These are phyloP conservation scores for Sebastolobus altivelis DNA, from an alignment of 2,797 vertebrate species.

Conservation along the genomic window DNA sequence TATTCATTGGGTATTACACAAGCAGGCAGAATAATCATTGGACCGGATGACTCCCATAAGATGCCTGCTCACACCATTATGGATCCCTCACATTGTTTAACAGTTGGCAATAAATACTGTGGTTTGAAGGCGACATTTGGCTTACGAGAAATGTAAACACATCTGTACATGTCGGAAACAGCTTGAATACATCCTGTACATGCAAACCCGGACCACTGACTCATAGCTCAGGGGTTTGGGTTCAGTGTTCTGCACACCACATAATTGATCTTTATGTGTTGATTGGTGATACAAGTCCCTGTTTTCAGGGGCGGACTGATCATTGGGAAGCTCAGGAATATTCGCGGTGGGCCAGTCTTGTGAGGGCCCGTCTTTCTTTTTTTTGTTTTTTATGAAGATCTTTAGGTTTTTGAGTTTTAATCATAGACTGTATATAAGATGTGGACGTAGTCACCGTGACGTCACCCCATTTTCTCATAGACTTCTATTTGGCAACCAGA, in stretches of 20 bases:
- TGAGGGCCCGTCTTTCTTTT: too few relatives aligned
- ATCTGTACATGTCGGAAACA: neutral
- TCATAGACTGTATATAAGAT: too few relatives aligned
- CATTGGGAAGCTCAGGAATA: too few relatives aligned
- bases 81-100: neutral
- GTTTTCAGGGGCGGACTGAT: too few relatives aligned
- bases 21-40: neutral
- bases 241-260: neutral
- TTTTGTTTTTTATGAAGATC: neutral
- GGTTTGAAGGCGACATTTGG: neutral
- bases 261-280: neutral
- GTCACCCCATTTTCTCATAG: too few relatives aligned
- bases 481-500: too few relatives aligned
- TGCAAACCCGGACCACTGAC: conserved; percentile 1
- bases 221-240: neutral
- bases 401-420: too few relatives aligned
- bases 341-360: too few relatives aligned
- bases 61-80: neutral
- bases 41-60: neutral
- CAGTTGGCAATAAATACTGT: conserved; percentile 18
- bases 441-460: too few relatives aligned
- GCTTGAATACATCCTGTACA: neutral
- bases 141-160: neutral
- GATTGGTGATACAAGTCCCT: too few relatives aligned
- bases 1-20: conserved; percentile 5